Evolutionary conservation across 2,888 invertebrate genomes (phyloP), one percentile per base, ranked within the genome.

Genomic region (Mystacides longicornis): DNA sequence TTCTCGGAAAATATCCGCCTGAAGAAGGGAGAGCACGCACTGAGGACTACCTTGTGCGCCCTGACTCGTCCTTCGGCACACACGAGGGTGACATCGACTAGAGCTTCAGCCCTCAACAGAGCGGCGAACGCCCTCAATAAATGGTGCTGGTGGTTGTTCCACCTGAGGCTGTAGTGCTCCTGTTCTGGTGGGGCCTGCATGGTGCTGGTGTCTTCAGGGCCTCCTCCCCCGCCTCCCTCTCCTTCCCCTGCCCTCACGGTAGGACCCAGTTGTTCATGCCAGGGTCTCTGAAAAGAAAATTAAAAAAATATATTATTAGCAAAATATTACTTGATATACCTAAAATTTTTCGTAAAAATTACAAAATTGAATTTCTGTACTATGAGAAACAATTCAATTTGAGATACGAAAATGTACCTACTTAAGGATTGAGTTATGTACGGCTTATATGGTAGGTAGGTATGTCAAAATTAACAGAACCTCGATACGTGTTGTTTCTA

Each of bases 71-170:
- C 83, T 68, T 91, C 92, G 60, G 89, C 86, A 70, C 93, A 93
- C 47, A 93, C 91, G 61, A 93, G 81, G 18, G 93, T 93, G 57
- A 93, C 93, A 70, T 93, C 93, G 58, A 93, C 93, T 54, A 93
- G 81, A 7, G 87, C 84, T 74, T 92, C 92, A 20, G 87, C 87
- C 67, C 91, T 89, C 60, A 93, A 80, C 59, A 93, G 80, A n/a
- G 87, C 86, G 68, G 92, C 93, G 74, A 94, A 93, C 51, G 93
- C 87, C 66, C 87, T 82, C 64, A 93, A 80, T 68, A 94, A 85
- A 72, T 93, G 91, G 64, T 83, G 83, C 71, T 90, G 91, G 78
- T 93, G 93, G 78, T 93, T 93, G 80, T 92, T 92, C 93, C 93
- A 94, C 73, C 91, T 83, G 67, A 93, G 81, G 69, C 91, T 92